These are phyloP conservation scores for Papilio glaucus DNA, from an alignment of 1,140 invertebrate genomes.

Conservation along the genomic window DNA sequence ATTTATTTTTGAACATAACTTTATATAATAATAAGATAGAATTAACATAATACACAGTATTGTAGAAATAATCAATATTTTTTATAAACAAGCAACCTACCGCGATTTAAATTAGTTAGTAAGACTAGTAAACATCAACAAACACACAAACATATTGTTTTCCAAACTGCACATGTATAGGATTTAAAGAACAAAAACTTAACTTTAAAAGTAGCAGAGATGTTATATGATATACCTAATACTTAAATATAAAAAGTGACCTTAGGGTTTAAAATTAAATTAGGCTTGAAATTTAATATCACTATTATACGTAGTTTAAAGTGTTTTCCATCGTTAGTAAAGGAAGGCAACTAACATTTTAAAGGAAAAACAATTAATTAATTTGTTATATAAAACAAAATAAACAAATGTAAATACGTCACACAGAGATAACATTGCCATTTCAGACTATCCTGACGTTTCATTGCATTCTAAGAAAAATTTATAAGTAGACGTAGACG, in stretches of 20 bases:
- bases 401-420: too few species aligned
- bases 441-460: too few species aligned
- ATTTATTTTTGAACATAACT: slow-evolving; percentile 16
- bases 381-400: too few species aligned
- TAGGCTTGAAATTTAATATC: too few species aligned
- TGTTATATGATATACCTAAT: background rate
- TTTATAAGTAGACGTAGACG: too few species aligned
- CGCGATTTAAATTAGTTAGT: background rate
- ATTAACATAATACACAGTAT: background rate
- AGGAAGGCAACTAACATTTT: too few species aligned
- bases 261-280: too few species aligned
- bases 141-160: background rate
- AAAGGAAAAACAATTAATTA: too few species aligned
- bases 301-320: too few species aligned
- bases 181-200: background rate
- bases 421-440: too few species aligned
- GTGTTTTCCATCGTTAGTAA: too few species aligned
- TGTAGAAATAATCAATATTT: background rate
- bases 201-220: background rate
- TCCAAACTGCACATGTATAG: background rate
- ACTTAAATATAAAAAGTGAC: background rate
- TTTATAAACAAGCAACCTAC: background rate
- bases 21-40: background rate
- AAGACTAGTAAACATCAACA: background rate
- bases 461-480: too few species aligned